These are phyloP conservation scores for Machimus atricapillus DNA, from an alignment of 2,888 invertebrate genomes.

Conservation along the genomic window DNA sequence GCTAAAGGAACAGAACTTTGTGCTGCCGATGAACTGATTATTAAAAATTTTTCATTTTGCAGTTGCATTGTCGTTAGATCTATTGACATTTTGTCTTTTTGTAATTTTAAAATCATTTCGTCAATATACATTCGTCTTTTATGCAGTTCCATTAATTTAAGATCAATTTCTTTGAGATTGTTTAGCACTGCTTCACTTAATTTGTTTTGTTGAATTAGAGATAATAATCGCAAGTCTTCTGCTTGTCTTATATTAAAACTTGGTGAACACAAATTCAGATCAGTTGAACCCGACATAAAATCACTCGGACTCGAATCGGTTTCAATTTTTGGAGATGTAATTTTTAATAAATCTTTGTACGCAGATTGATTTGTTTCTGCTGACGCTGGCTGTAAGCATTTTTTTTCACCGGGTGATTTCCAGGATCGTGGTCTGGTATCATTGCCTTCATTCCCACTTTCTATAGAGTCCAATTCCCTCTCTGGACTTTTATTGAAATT, in stretches of 20 bases:
- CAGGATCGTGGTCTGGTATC: constrained; percentile 43
- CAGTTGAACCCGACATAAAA: background rate
- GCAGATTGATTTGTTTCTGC: background rate
- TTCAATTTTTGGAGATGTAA: background rate
- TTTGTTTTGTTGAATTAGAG: constrained; percentile 49
- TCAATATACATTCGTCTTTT: constrained; percentile 59
- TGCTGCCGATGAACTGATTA: constrained; percentile 54
- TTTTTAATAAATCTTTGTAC: background rate
- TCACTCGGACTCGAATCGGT: background rate
- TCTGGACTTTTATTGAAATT: background rate
- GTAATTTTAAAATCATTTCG: constrained; percentile 59
- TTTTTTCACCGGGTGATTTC: constrained; percentile 51
- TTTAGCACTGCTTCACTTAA: constrained; percentile 53
- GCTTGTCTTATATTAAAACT: background rate
- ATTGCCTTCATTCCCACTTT: constrained; percentile 2
- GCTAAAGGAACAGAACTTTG: background rate
- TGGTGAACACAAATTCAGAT: background rate
- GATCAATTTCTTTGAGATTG: constrained; percentile 57
- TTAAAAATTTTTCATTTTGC: constrained; percentile 57
- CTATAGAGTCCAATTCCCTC: background rate
- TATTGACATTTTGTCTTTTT: constrained; percentile 58
- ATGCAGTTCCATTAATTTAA: constrained; percentile 57
- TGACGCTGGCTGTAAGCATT: constrained; percentile 42
- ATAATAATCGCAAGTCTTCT: constrained; percentile 48
- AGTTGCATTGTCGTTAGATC: constrained; percentile 56